These are phyloP conservation scores for Phenganax stokvisi DNA, from an alignment of 92 coral and sea anemone genomes.

Conservation along the genomic window DNA sequence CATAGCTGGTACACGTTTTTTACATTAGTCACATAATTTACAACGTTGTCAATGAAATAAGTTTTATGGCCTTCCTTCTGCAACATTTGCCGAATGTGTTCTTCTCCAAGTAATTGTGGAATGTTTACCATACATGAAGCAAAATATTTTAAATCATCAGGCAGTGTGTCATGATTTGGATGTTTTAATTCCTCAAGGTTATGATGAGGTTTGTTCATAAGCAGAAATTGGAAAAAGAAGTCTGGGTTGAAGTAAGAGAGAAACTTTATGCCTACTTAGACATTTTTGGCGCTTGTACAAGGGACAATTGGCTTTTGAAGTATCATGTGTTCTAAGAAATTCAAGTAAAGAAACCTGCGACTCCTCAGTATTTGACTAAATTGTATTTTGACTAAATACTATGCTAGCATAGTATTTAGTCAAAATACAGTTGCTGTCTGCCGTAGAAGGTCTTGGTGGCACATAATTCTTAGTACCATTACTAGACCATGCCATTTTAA, in stretches of 20 bases:
- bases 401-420: not conserved
- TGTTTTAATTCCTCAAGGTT: conserved; percentile 14
- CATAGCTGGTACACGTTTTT: conserved; percentile 7
- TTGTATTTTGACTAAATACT: too few relatives aligned
- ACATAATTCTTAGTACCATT: conserved; percentile 14
- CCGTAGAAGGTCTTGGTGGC: conserved; percentile 7
- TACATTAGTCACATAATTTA: not conserved
- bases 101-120: not conserved
- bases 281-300: conserved; percentile 12
- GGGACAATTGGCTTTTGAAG: conserved; percentile 4
- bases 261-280: not conserved
- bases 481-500: conserved; percentile 22
- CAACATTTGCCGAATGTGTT: not conserved
- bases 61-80: conserved; percentile 1
- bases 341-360: not conserved
- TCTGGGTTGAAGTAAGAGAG: not conserved
- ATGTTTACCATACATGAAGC: conserved; percentile 11
- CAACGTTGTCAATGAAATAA: conserved; percentile 12
- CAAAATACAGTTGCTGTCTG: not conserved
- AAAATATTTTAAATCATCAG: conserved; percentile 8
- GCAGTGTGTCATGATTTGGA: conserved; percentile 3
- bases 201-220: not conserved
- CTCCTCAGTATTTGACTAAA: too few relatives aligned
- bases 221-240: conserved; percentile 12
- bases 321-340: not conserved